Percentiles rank a stretch among this genome's conserved stretches.
Evolutionary conservation across 2,888 invertebrate genomes (phyloP).

Genomic region (Hypselothyrea guttata): DNA sequence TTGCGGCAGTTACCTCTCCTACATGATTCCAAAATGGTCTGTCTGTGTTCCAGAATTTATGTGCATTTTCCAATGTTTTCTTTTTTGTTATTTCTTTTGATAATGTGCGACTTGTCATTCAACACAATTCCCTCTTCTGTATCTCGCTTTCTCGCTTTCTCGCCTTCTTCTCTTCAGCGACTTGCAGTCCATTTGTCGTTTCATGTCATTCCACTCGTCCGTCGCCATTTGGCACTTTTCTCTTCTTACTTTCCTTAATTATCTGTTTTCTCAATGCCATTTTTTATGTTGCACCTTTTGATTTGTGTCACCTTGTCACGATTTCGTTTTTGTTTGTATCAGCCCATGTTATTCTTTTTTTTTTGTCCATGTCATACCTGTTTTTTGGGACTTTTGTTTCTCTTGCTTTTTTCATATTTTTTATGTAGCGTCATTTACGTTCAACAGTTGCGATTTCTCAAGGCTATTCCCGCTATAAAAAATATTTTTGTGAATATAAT

Average conservation of each 20-base stretch:
- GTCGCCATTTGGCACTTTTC: constrained; percentile 42
- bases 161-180: constrained; percentile 13
- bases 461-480: constrained; percentile 24
- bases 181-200: constrained; percentile 25
- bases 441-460: constrained; percentile 39
- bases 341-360: constrained; percentile 11
- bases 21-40: constrained; percentile 38
- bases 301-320: constrained; percentile 60
- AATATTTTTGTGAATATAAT: not conserved
- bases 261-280: constrained; percentile 70
- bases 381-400: constrained; percentile 21
- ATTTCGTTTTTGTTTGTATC: constrained; percentile 14
- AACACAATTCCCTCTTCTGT: constrained; percentile 49
- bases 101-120: constrained; percentile 78
- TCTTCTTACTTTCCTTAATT: constrained; percentile 53
- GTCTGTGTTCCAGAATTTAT: constrained; percentile 57
- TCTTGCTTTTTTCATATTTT: constrained; percentile 21
- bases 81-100: constrained; percentile 68
- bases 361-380: constrained; percentile 51
- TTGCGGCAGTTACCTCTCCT: constrained; percentile 37
- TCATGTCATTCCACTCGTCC: constrained; percentile 60
- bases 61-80: constrained; percentile 59
- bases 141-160: not conserved
- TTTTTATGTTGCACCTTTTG: constrained; percentile 76
- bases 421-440: constrained; percentile 40